phyloP scores from a whole-genome alignment of 2,113 vertebrate species.

The Pygoscelis adeliae region DNA sequence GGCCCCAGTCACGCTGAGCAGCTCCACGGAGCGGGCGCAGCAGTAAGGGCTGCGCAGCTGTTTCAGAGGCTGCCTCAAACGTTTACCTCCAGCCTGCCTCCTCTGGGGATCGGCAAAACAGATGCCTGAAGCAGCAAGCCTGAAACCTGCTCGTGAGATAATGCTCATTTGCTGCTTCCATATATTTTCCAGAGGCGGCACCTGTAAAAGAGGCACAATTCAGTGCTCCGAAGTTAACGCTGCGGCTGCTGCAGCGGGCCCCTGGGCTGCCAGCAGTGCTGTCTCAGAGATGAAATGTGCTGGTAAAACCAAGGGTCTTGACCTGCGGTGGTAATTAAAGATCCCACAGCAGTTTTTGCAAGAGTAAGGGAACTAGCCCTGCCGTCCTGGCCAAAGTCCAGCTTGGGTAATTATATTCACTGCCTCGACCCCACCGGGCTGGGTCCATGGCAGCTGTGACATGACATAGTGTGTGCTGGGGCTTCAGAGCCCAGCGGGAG shows the following conservation, averaged over 20 bases:
- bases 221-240: fast-evolving
- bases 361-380: not conserved
- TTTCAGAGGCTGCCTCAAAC: not conserved
- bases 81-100: not conserved
- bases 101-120: not conserved
- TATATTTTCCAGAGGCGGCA: not conserved
- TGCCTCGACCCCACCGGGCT: not conserved
- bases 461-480: not conserved
- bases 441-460: not conserved
- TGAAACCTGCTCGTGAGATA: fast-evolving
- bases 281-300: not conserved
- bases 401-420: not conserved
- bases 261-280: not conserved
- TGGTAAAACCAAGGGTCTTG: not conserved
- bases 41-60: fast-evolving
- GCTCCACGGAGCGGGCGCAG: not conserved
- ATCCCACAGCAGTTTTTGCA: not conserved
- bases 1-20: fast-evolving
- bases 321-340: not conserved
- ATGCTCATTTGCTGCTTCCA: fast-evolving
- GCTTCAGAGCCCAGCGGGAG: not conserved
- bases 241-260: fast-evolving
- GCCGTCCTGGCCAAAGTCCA: not conserved
- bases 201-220: not conserved
- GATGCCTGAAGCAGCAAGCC: not conserved